A percentile compares a stretch with the other conserved stretches of the same genome.
Evolutionary conservation across 2,888 invertebrate species (phyloP).

Genomic region (Lypha dubia): DNA sequence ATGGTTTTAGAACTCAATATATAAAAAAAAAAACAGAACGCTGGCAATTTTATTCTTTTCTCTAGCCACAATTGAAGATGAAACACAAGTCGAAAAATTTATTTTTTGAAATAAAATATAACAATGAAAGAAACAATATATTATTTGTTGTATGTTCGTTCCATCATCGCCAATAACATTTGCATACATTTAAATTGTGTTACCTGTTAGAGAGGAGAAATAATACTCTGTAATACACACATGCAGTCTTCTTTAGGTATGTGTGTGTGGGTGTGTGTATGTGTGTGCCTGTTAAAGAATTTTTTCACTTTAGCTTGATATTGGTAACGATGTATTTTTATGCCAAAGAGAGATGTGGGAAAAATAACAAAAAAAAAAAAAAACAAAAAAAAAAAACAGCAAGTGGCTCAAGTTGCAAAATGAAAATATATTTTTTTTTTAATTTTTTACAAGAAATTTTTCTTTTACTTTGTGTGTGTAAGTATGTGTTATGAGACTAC

Average conservation of each 20-base stretch:
- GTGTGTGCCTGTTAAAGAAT: not conserved
- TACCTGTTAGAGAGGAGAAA: slow-evolving; percentile 33
- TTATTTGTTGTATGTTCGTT: slow-evolving; percentile 41
- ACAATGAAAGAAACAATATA: slow-evolving; percentile 55
- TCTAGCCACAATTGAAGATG: slow-evolving; percentile 34
- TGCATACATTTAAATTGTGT: slow-evolving; percentile 66
- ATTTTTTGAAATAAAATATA: slow-evolving; percentile 51
- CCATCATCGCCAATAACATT: slow-evolving; percentile 69
- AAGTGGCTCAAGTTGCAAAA: not conserved
- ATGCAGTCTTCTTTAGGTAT: not conserved
- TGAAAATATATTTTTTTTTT: not conserved
- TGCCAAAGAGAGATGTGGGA: slow-evolving; percentile 1
- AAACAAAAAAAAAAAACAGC: not conserved
- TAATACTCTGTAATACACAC: not conserved
- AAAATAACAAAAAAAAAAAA: too few species aligned
- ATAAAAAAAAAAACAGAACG: not conserved
- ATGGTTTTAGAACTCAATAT: slow-evolving; percentile 21
- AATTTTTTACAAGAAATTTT: not conserved
- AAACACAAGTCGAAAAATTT: slow-evolving; percentile 8
- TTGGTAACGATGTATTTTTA: not conserved
- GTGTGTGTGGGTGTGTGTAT: too few species aligned
- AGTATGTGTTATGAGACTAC: too few species aligned
- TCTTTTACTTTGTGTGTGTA: not conserved
- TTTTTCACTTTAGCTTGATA: slow-evolving; percentile 21
- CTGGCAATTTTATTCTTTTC: not conserved